A percentile compares a stretch with the other conserved stretches of the same genome.
Conservation (phyloP, 2,888 invertebrate genomes). For the Acrocyrtus sp. region DNA sequence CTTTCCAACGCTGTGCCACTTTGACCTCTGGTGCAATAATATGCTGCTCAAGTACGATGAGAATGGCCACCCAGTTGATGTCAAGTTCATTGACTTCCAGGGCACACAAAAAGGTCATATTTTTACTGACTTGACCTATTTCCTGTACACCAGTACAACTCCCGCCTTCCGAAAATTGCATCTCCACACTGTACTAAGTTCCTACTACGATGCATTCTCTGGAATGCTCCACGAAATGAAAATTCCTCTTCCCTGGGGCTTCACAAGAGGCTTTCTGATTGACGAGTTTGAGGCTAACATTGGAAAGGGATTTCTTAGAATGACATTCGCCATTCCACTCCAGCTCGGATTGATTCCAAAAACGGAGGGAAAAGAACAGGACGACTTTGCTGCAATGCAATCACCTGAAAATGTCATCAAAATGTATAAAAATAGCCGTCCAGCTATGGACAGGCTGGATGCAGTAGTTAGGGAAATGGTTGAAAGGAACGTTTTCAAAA, state of each 20-base stretch:
- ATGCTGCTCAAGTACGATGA: conserved; percentile 55
- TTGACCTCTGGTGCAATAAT: conserved; percentile 59
- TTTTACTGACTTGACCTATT: conserved; percentile 40
- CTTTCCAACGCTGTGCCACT: conserved; percentile 53
- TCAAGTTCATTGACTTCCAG: conserved; percentile 57
- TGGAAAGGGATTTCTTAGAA: conserved; percentile 30
- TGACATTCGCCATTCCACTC: conserved; percentile 55
- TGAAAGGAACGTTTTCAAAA: conserved; percentile 23
- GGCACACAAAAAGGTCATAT: conserved; percentile 39
- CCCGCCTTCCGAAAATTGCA: conserved; percentile 42
- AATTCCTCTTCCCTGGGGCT: conserved; percentile 33
- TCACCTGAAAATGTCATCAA: conserved; percentile 1
- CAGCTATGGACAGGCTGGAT: conserved; percentile 37
- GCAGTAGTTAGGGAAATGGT: conserved; percentile 34
- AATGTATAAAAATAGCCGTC: conserved; percentile 37
- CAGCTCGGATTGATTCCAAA: conserved; percentile 44
- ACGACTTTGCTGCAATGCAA: conserved; percentile 9
- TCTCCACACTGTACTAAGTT: conserved; percentile 14
- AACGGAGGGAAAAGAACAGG: conserved; percentile 15
- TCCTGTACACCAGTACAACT: conserved; percentile 49
- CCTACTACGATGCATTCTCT: conserved; percentile 39
- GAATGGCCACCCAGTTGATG: conserved; percentile 15
- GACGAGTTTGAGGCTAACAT: conserved; percentile 40
- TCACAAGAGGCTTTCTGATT: conserved; percentile 40
- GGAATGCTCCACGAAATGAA: conserved; percentile 21